Percentiles rank a stretch among this genome's conserved stretches.
Conservation (phyloP, 2,113 vertebrate species). For the Barbus barbus region DNA sequence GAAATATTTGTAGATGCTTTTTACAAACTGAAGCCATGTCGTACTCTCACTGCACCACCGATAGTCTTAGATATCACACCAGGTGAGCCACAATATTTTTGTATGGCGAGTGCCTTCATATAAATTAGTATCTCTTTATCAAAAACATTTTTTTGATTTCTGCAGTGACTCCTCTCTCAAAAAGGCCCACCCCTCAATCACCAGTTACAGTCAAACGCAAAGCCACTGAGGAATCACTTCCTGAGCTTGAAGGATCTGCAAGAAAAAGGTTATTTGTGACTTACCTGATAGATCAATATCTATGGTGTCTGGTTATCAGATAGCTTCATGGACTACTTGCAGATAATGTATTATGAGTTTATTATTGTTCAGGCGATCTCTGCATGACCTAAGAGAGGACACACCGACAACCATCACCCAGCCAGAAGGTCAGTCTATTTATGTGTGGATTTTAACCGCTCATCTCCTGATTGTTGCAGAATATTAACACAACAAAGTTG, state of each 20-base stretch:
- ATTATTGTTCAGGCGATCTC: slow-evolving; percentile 52
- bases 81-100: slow-evolving; percentile 30
- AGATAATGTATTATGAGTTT: not conserved
- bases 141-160: not conserved
- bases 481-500: not conserved
- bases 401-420: slow-evolving; percentile 15
- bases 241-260: slow-evolving; percentile 54
- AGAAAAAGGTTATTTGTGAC: slow-evolving; percentile 55
- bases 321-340: not conserved
- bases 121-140: not conserved
- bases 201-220: slow-evolving; percentile 57
- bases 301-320: not conserved
- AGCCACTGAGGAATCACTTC: slow-evolving; percentile 48
- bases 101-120: not conserved
- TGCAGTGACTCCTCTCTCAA: slow-evolving; percentile 32
- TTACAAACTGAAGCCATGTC: slow-evolving; percentile 57
- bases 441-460: not conserved
- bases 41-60: slow-evolving; percentile 43
- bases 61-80: slow-evolving; percentile 1
- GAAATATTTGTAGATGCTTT: slow-evolving; percentile 63
- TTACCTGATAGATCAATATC: not conserved
- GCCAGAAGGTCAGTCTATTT: slow-evolving; percentile 46
- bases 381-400: slow-evolving; percentile 61
- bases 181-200: slow-evolving; percentile 44
- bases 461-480: not conserved